Percentiles rank a stretch among this genome's conserved stretches.
These are phyloP conservation scores for Turritopsis dohrnii DNA, from an alignment of 30 jellyfish, hydroid and myxozoan species.

Conservation along the genomic window DNA sequence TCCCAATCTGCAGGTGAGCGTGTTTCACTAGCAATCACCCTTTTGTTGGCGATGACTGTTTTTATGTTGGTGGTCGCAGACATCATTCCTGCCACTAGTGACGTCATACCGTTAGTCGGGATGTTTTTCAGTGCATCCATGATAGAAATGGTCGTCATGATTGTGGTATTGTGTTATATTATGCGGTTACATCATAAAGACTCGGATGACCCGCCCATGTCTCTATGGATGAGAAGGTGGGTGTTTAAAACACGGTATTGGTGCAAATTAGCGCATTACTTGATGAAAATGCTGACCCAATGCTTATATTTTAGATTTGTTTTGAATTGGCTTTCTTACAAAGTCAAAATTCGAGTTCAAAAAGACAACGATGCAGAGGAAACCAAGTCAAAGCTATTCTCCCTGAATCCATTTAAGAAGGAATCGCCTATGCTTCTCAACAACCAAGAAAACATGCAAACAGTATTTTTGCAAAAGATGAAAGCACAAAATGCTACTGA, in stretches of 20 bases:
- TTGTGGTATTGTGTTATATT: constrained; percentile 68
- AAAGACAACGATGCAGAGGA: neutral
- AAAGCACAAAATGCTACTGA: constrained; percentile 6
- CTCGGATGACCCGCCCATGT: constrained; percentile 80
- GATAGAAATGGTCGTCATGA: constrained; percentile 89
- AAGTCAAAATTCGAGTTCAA: constrained; percentile 49
- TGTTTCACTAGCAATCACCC: constrained; percentile 77
- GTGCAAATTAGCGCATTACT: too few species aligned
- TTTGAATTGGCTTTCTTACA: constrained; percentile 77
- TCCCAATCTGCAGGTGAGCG: constrained; percentile 67
- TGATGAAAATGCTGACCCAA: neutral
- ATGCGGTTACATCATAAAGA: constrained; percentile 78
- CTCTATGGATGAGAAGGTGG: constrained; percentile 79
- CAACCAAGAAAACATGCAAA: constrained; percentile 9
- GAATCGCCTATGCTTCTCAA: neutral
- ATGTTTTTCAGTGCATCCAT: constrained; percentile 82
- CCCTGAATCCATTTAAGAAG: neutral
- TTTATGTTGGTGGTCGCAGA: constrained; percentile 97
- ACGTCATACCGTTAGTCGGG: constrained; percentile 82
- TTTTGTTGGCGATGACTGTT: constrained; percentile 93
- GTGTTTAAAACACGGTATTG: neutral
- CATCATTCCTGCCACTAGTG: constrained; percentile 95
- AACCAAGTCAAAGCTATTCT: neutral
- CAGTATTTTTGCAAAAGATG: neutral
- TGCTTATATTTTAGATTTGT: constrained; percentile 10